Conservation (phyloP, 1,140 invertebrate species). For the Hesperophylax magnus region DNA sequence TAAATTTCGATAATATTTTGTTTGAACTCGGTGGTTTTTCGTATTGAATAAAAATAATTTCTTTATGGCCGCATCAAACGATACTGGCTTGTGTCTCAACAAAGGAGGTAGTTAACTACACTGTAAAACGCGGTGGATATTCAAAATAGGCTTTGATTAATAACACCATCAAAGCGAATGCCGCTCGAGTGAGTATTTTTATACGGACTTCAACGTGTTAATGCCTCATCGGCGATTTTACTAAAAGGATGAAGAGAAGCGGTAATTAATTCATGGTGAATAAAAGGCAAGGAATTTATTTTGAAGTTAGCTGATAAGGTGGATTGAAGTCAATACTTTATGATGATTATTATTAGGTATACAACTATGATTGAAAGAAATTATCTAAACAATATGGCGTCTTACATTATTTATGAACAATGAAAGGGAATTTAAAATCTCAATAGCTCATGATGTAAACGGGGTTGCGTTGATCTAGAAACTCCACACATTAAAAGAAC, state of each 20-base stretch:
- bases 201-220: constrained; percentile 19
- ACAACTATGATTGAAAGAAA: too few relatives aligned
- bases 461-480: too few relatives aligned
- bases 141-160: constrained; percentile 50
- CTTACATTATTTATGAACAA: too few relatives aligned
- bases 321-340: too few relatives aligned
- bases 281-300: not conserved
- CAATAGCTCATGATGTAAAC: too few relatives aligned
- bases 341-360: too few relatives aligned
- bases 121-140: constrained; percentile 30
- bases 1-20: too few relatives aligned
- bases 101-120: not conserved
- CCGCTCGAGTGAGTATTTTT: constrained; percentile 27
- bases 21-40: not conserved
- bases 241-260: not conserved
- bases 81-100: not conserved
- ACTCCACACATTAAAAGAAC: too few relatives aligned
- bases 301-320: not conserved
- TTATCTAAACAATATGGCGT: too few relatives aligned
- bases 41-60: constrained; percentile 15
- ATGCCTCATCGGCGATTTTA: constrained; percentile 19
- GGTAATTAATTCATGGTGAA: not conserved
- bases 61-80: constrained; percentile 17
- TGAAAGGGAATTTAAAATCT: too few relatives aligned
- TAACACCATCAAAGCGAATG: constrained; percentile 37